phyloP scores from a whole-genome alignment of 92 coral and sea anemone species.

The Phenganax marumi region DNA sequence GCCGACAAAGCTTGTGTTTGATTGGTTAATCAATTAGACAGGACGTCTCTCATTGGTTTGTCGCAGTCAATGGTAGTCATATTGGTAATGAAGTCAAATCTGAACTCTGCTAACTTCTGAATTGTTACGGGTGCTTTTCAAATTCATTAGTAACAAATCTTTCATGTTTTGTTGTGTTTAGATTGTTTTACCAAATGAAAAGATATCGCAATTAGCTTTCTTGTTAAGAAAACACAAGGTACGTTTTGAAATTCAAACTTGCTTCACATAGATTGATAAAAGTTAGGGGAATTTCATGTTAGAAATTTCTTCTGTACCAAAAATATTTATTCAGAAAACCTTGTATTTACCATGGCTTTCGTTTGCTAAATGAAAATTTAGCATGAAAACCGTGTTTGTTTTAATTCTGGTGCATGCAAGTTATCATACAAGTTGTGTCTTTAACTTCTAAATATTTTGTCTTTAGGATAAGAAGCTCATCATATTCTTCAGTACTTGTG shows the following conservation, averaged over 20 bases:
- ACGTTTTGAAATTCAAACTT: neutral
- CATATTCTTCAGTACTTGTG: slow-evolving; percentile 96
- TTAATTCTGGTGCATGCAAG: neutral
- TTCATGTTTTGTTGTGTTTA: slow-evolving; percentile 6
- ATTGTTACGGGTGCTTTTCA: too few species aligned
- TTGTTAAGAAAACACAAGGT: slow-evolving; percentile 79
- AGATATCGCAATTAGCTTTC: slow-evolving; percentile 73
- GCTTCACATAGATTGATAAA: too few species aligned
- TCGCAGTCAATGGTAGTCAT: too few species aligned
- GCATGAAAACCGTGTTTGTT: neutral
- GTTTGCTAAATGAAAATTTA: too few species aligned
- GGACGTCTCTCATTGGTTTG: too few species aligned
- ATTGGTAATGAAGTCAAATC: too few species aligned
- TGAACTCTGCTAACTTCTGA: too few species aligned
- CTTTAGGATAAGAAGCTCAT: slow-evolving; percentile 73
- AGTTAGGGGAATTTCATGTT: neutral
- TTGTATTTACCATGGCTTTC: too few species aligned
- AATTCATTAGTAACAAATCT: neutral
- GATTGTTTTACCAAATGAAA: slow-evolving; percentile 77
- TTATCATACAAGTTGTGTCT: neutral
- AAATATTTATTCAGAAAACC: too few species aligned
- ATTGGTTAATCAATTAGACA: too few species aligned
- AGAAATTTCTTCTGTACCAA: neutral
- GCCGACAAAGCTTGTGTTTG: too few species aligned
- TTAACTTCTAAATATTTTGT: neutral